Percentiles rank a stretch among this genome's conserved stretches.
phyloP scores from a whole-genome alignment of 2,113 vertebrate species.

The Anolis sagrei region DNA sequence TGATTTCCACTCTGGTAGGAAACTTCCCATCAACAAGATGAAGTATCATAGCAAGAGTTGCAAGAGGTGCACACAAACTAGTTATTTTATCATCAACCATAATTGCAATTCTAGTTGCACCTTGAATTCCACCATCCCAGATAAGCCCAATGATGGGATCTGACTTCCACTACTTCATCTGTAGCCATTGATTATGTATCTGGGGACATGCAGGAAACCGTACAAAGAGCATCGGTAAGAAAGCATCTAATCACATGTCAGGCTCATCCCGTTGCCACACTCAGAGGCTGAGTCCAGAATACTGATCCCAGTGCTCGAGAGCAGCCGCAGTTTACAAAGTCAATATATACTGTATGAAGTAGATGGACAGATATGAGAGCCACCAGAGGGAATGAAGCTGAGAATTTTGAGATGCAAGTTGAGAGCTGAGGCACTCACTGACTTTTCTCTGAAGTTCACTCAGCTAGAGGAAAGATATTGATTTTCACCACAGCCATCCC shows the following conservation, averaged over 20 bases:
- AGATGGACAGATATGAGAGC: conserved; percentile 68
- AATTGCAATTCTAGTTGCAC: conserved; percentile 13
- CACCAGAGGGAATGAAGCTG: conserved; percentile 62
- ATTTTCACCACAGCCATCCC: conserved; percentile 70
- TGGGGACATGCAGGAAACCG: conserved; percentile 62
- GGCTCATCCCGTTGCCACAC: conserved; percentile 62
- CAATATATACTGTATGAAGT: conserved; percentile 72
- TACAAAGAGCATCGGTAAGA: conserved; percentile 68
- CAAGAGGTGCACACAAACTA: neutral
- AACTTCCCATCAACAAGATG: too few relatives aligned
- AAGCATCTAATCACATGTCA: conserved; percentile 58
- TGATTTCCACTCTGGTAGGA: too few relatives aligned
- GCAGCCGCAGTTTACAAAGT: conserved; percentile 63
- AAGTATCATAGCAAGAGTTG: too few relatives aligned
- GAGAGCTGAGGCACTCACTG: conserved; percentile 60
- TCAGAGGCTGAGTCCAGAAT: conserved; percentile 59
- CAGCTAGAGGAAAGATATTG: conserved; percentile 70
- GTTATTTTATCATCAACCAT: conserved; percentile 31
- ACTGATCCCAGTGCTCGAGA: conserved; percentile 55
- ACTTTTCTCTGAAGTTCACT: conserved; percentile 69
- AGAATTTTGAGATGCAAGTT: conserved; percentile 66
- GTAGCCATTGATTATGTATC: conserved; percentile 71
- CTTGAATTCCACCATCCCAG: conserved; percentile 33
- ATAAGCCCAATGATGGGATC: conserved; percentile 48
- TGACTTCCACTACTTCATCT: conserved; percentile 54